phyloP scores from a whole-genome alignment of 1,140 invertebrate species.

The Drosophila prosaltans region DNA sequence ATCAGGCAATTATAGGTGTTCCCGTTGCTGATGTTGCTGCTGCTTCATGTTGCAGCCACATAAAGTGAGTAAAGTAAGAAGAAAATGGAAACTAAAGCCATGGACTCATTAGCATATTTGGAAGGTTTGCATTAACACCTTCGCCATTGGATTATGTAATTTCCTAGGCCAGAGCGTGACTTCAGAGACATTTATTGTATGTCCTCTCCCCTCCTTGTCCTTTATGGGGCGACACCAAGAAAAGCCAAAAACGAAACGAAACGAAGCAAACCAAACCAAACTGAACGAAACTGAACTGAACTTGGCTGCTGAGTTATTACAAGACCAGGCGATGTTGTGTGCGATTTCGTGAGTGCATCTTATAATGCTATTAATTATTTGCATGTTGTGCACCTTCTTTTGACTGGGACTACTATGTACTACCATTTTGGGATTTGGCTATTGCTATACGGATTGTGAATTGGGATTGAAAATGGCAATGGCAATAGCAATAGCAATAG shows the following conservation, averaged over 20 bases:
- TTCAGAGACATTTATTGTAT: constrained; percentile 73
- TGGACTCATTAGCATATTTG: constrained; percentile 81
- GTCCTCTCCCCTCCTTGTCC: neutral
- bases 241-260: constrained; percentile 43
- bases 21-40: constrained; percentile 2
- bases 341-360: constrained; percentile 83
- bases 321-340: constrained; percentile 70
- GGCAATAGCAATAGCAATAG: no score
- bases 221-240: neutral
- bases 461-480: constrained; percentile 5
- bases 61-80: constrained; percentile 34
- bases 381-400: constrained; percentile 75
- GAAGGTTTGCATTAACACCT: constrained; percentile 82
- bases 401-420: constrained; percentile 26
- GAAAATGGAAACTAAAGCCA: constrained; percentile 28
- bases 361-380: constrained; percentile 83
- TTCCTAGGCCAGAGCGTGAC: constrained; percentile 70
- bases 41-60: constrained; percentile 41
- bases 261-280: constrained; percentile 44
- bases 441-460: neutral
- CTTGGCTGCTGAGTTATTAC: constrained; percentile 72
- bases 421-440: constrained; percentile 12
- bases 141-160: constrained; percentile 73
- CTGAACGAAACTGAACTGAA: constrained; percentile 20
- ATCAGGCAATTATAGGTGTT: constrained; percentile 51